Evolutionary conservation across 2,888 invertebrate species (phyloP).

Genomic region (Liopterus haemorrhoidalis): DNA sequence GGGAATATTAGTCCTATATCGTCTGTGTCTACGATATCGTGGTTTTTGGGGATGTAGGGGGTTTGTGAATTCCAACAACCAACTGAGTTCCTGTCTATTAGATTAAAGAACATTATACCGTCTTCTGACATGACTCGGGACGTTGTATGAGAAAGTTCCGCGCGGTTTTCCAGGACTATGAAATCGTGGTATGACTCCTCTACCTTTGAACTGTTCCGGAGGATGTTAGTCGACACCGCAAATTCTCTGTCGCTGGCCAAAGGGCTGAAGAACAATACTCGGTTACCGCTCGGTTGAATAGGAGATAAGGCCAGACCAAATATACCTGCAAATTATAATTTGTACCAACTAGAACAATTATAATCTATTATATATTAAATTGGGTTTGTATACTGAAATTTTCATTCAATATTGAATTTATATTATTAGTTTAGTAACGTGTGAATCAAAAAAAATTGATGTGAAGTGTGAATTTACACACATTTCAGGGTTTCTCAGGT

Average conservation of each 20-base stretch:
- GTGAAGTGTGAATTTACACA: no score
- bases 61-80: conserved; percentile 74
- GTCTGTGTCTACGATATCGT: conserved; percentile 67
- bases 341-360: no score
- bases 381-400: no score
- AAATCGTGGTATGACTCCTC: conserved; percentile 68
- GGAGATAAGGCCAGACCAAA: conserved; percentile 73
- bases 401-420: no score
- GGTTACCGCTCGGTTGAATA: conserved; percentile 58
- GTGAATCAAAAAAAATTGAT: no score
- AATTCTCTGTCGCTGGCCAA: conserved; percentile 73
- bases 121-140: conserved; percentile 67
- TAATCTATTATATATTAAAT: no score
- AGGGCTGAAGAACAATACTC: conserved; percentile 72
- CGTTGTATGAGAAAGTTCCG: conserved; percentile 63
- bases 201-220: conserved; percentile 63
- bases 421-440: no score
- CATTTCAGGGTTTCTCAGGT: no score
- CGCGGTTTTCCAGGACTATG: conserved; percentile 58
- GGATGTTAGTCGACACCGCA: conserved; percentile 66
- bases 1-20: conserved; percentile 73
- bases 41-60: conserved; percentile 60
- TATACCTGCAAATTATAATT: conserved; percentile 61
- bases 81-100: conserved; percentile 74
- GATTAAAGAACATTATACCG: conserved; percentile 69